Percentiles rank a stretch among this genome's conserved stretches.
phyloP scores from a whole-genome alignment of 2,797 vertebrate genomes.

The Crenuchus spilurus region DNA sequence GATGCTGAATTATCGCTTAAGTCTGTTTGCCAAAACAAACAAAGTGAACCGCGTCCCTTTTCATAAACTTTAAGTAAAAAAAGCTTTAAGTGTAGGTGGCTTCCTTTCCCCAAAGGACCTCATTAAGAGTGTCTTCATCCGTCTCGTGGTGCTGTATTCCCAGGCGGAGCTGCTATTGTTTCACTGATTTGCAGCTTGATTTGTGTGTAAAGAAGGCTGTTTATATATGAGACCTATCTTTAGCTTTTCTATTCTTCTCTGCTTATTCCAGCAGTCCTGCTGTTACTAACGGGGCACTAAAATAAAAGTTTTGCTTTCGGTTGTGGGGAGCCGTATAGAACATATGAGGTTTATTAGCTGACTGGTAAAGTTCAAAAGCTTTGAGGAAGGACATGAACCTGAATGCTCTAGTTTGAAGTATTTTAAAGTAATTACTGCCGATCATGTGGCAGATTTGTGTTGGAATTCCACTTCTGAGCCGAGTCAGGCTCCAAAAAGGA shows the following conservation, averaged over 20 bases:
- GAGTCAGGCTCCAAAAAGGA: neutral
- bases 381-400: neutral
- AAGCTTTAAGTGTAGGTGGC: neutral
- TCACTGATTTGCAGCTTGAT: neutral
- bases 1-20: neutral
- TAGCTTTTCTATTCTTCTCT: neutral
- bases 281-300: too few species aligned
- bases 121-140: constrained; percentile 19
- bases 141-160: constrained; percentile 4
- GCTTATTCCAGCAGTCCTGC: neutral
- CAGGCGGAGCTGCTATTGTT: neutral
- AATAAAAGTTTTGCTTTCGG: too few species aligned
- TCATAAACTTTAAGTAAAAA: neutral
- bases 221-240: neutral
- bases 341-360: too few species aligned
- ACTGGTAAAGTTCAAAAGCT: neutral
- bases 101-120: constrained; percentile 8
- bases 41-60: neutral
- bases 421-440: neutral
- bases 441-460: neutral
- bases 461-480: neutral
- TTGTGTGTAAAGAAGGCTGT: neutral
- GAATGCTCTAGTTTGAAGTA: neutral
- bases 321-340: too few species aligned
- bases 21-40: neutral